Evolutionary conservation across 2,888 invertebrate species (phyloP), one percentile per base, ranked within the genome.

Genomic region (Trichopria drosophilae): DNA sequence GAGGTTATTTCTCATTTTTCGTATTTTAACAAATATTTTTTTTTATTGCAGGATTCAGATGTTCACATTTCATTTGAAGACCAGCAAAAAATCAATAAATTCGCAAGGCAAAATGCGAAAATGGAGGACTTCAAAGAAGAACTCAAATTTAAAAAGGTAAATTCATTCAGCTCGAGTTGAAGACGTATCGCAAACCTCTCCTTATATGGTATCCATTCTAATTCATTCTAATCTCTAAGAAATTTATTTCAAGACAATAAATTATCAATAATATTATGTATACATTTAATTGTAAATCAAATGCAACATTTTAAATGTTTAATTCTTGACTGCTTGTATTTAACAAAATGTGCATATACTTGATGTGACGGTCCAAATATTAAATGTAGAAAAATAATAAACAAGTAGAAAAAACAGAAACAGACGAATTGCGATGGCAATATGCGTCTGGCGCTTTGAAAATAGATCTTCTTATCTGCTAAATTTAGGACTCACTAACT

Each of bases 51-150:
- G 86, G 91, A 93, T 69, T 86, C 87, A 39, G 95, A 95, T 79
- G 90, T 94, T 52, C 90, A 95, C 74, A 95, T 98, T 64, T 92
- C 93, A 0, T 92, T 84, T 69, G 96, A 95, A 75, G 98, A 99
- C 79, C 98, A 99, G 77, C 91, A 93, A 71, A 93, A 93, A 79
- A 98, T 99, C 58, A 99, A 99, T 76, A 88, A 87, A 73, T 98
- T 98, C 78, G 98, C 98, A 1, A 83, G 93, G 54, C 83, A 90
- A 57, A 96, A 97, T 79, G 94, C 93, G 1, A 89, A 89, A 76
- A 82, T 94, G 67, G 92, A 94, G 65, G 95, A 96, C 71, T 79
- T 88, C 10, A 93, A 91, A 73, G 88, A 92, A 61, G 93, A 95
- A 75, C 78, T 94, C 24, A 88, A 88, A 78, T 77, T 82, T 24